Conservation (phyloP, 2,113 vertebrate species). For the Brachyhypopomus gauderio region DNA sequence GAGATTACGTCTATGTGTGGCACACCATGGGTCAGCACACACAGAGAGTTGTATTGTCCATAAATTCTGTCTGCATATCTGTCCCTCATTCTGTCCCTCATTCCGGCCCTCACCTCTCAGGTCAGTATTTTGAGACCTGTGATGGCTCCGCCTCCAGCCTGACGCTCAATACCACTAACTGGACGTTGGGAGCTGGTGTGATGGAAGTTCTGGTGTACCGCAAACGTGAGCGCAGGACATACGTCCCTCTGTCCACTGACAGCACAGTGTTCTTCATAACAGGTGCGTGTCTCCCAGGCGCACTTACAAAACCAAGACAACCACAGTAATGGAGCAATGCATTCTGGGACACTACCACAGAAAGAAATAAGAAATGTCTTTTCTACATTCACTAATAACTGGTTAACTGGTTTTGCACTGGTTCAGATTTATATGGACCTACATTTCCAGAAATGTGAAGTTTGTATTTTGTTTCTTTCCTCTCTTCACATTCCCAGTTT, state of each 20-base stretch:
- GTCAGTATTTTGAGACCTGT: slow-evolving; percentile 83
- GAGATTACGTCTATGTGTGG: slow-evolving; percentile 88
- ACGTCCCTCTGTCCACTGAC: slow-evolving; percentile 78
- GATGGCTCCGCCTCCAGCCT: slow-evolving; percentile 80
- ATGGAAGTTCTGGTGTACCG: slow-evolving; percentile 87
- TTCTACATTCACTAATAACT: no score
- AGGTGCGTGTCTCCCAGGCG: slow-evolving; percentile 68
- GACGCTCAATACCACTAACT: slow-evolving; percentile 84
- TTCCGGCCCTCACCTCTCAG: slow-evolving; percentile 62
- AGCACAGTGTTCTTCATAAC: slow-evolving; percentile 79
- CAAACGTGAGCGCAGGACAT: slow-evolving; percentile 73
- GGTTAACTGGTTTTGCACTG: no score
- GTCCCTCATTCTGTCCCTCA: not conserved
- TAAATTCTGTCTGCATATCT: not conserved
- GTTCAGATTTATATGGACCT: not conserved
- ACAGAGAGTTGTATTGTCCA: not conserved
- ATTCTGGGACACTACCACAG: no score
- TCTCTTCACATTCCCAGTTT: not conserved
- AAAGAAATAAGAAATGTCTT: no score
- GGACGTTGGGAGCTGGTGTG: slow-evolving; percentile 82
- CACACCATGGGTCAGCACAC: slow-evolving; percentile 81
- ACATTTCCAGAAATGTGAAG: not conserved
- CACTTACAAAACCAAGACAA: no score
- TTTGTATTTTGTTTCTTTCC: not conserved
- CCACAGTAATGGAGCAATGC: no score